Conservation (phyloP, 2,113 vertebrate species). For the Solenodon paradoxus region DNA sequence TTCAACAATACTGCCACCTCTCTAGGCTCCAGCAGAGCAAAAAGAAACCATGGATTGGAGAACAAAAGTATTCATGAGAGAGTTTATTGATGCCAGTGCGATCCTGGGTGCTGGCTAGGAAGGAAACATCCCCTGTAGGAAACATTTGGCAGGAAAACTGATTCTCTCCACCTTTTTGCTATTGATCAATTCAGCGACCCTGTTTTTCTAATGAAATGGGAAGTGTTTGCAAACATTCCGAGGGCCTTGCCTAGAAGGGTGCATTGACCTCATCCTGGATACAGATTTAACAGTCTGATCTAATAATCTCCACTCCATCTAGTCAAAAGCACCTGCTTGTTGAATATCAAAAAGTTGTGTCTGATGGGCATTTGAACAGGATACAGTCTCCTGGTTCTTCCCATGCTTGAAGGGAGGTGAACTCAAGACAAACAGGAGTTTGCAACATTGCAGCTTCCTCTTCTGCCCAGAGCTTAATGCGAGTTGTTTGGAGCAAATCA, state of each 20-base stretch:
- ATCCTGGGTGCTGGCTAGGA: not conserved
- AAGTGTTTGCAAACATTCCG: not conserved
- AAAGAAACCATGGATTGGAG: not conserved
- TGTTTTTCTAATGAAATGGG: not conserved
- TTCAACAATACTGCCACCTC: not conserved
- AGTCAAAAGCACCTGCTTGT: not conserved
- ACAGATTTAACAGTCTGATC: not conserved
- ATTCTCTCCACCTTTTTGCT: not conserved
- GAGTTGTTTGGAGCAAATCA: not conserved
- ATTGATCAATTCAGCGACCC: not conserved
- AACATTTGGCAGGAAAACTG: not conserved
- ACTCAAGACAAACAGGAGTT: not conserved
- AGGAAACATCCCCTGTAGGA: not conserved
- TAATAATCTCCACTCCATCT: not conserved
- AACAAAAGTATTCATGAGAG: not conserved
- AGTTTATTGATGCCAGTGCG: not conserved
- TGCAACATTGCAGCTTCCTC: not conserved
- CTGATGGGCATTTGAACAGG: not conserved
- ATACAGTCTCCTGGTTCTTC: not conserved
- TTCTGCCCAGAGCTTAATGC: not conserved
- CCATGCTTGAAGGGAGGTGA: not conserved
- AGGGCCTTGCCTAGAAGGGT: not conserved
- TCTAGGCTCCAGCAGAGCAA: not conserved
- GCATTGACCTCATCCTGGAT: not conserved
- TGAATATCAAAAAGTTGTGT: not conserved